These are phyloP conservation scores for Aix galericulata DNA, from an alignment of 2,113 vertebrate species.

Conservation along the genomic window DNA sequence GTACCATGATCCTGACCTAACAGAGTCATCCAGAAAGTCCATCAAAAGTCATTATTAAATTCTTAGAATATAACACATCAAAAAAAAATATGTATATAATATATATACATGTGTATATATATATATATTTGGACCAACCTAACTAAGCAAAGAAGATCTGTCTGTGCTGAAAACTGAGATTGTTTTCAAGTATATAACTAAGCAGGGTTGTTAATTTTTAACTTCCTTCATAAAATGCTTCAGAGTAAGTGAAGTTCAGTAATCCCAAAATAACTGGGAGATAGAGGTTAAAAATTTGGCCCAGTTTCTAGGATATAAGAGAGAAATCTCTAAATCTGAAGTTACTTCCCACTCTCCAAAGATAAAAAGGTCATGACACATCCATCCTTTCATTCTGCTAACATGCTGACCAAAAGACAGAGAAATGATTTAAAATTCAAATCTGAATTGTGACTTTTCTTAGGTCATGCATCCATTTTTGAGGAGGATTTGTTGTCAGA, in stretches of 20 bases:
- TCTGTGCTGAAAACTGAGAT: constrained; percentile 21
- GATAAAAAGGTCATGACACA: constrained; percentile 51
- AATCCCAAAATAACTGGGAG: constrained; percentile 31
- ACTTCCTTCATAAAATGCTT: constrained; percentile 28
- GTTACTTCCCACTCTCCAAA: constrained; percentile 18
- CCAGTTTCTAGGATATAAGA: constrained; percentile 22
- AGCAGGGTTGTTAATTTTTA: constrained; percentile 40
- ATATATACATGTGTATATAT: no score
- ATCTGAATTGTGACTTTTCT: not conserved
- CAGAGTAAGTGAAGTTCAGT: constrained; percentile 17
- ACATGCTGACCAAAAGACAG: not conserved
- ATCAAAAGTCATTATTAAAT: not conserved
- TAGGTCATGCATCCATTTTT: not conserved
- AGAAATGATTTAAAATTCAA: constrained; percentile 27
- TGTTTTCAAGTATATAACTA: constrained; percentile 21
- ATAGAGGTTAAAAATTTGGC: constrained; percentile 42
- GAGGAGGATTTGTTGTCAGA: not conserved
- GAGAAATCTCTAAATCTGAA: constrained; percentile 30
- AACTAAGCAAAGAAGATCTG: constrained; percentile 38
- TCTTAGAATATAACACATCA: constrained; percentile 9
- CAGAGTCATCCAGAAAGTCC: not conserved
- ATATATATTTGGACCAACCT: not conserved
- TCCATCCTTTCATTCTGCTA: constrained; percentile 44
- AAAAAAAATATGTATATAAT: no score
- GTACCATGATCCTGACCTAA: not conserved